Evolutionary conservation across 2,113 vertebrate genomes (phyloP).

Genomic region (Sceloporus undulatus): DNA sequence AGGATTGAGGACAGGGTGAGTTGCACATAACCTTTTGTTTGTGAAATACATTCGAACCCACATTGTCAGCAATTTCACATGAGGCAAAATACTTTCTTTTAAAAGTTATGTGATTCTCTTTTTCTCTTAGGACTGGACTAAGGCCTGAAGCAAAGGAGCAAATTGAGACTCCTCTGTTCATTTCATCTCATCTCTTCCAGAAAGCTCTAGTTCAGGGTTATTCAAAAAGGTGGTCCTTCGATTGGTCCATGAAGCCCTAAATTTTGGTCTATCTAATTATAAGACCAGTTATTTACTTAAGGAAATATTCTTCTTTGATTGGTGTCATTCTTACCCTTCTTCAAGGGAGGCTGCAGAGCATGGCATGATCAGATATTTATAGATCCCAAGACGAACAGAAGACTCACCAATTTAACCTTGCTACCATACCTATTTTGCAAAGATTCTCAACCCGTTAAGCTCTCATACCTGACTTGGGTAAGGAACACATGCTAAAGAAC

Average conservation of each 20-base stretch:
- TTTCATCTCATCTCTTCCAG: too few relatives aligned
- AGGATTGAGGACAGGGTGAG: too few relatives aligned
- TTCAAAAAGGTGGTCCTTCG: too few relatives aligned
- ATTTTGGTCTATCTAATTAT: too few relatives aligned
- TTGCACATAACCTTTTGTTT: not conserved
- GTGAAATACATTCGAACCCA: not conserved
- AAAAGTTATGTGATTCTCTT: not conserved
- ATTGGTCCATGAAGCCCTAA: too few relatives aligned
- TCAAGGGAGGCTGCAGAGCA: not conserved
- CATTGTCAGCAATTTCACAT: not conserved
- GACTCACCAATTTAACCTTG: too few relatives aligned
- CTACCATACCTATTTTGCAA: not conserved
- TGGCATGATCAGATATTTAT: not conserved
- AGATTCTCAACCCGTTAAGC: not conserved
- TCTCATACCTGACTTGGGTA: too few relatives aligned
- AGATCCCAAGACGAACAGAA: not conserved
- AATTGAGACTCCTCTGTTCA: not conserved
- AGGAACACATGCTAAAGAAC: too few relatives aligned
- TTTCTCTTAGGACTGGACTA: not conserved
- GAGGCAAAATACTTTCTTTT: not conserved
- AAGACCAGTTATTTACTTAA: not conserved
- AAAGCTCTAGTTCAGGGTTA: too few relatives aligned
- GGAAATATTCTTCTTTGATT: not conserved
- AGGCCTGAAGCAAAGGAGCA: not conserved
- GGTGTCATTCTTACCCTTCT: not conserved